Conservation (phyloP, 2,113 vertebrate species). For the Rousettus leschenaultii region DNA sequence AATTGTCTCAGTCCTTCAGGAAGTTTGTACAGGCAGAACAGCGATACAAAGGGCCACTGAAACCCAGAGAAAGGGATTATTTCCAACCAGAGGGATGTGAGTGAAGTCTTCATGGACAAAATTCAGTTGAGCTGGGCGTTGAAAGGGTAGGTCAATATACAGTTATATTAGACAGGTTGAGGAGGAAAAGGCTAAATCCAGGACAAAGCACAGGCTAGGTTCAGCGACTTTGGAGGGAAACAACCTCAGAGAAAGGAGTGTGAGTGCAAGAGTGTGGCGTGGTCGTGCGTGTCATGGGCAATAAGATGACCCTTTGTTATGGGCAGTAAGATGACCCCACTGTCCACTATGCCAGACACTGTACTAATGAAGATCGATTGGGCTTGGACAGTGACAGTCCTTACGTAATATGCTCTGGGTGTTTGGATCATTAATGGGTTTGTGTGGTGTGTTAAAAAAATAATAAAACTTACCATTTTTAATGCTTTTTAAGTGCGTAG, state of each 20-base stretch:
- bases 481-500: background rate
- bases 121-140: background rate
- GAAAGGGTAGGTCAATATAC: background rate
- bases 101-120: background rate
- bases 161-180: background rate
- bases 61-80: background rate
- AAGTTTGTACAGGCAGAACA: background rate
- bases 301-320: background rate
- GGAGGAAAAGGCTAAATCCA: background rate
- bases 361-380: background rate
- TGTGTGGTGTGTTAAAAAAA: background rate
- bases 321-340: background rate
- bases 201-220: background rate
- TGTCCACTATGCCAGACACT: background rate
- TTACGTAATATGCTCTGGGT: background rate
- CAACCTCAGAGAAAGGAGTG: background rate
- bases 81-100: background rate
- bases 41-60: background rate
- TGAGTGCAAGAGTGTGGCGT: background rate
- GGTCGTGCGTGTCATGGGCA: accelerated
- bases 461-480: background rate
- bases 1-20: background rate
- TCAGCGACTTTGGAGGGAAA: background rate
- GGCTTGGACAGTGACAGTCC: background rate
- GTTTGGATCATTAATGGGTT: background rate